Percentiles rank a stretch among this genome's conserved stretches.
Evolutionary conservation across 1,140 invertebrate genomes (phyloP).

Genomic region (Drosophila mojavensis): DNA sequence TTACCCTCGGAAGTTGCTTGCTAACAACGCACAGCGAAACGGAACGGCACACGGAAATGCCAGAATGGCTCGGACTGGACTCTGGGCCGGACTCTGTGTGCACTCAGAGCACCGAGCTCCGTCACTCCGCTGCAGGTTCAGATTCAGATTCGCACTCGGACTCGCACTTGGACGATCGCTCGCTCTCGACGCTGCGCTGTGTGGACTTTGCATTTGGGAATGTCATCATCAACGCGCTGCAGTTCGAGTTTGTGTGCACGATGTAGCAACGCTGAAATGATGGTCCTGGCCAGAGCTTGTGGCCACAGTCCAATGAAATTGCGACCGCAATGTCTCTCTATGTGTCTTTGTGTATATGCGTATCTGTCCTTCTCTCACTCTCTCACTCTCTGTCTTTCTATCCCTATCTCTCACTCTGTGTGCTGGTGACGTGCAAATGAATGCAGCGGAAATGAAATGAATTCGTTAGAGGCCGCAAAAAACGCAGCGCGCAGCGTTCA

Average conservation of each 20-base stretch:
- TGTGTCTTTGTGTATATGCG: conserved; percentile 14
- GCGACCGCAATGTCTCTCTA: conserved; percentile 63
- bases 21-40: conserved; percentile 79
- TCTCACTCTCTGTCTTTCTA: conserved; percentile 11
- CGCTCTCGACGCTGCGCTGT: conserved; percentile 47
- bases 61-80: conserved; percentile 48
- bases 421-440: conserved; percentile 70
- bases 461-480: conserved; percentile 77
- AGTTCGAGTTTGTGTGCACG: conserved; percentile 61
- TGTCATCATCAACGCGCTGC: conserved; percentile 73
- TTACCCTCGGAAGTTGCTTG: conserved; percentile 81
- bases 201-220: conserved; percentile 74
- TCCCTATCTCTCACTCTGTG: conserved; percentile 7
- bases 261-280: conserved; percentile 51
- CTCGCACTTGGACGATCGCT: conserved; percentile 35
- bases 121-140: conserved; percentile 11
- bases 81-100: conserved; percentile 30
- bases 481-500: conserved; percentile 68
- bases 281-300: conserved; percentile 62
- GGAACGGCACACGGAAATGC: conserved; percentile 78
- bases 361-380: background rate
- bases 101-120: conserved; percentile 24
- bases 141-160: conserved; percentile 21
- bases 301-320: conserved; percentile 78
- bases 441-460: conserved; percentile 80